phyloP scores from a whole-genome alignment of 2,113 vertebrate species.

The Ahaetulla prasina region DNA sequence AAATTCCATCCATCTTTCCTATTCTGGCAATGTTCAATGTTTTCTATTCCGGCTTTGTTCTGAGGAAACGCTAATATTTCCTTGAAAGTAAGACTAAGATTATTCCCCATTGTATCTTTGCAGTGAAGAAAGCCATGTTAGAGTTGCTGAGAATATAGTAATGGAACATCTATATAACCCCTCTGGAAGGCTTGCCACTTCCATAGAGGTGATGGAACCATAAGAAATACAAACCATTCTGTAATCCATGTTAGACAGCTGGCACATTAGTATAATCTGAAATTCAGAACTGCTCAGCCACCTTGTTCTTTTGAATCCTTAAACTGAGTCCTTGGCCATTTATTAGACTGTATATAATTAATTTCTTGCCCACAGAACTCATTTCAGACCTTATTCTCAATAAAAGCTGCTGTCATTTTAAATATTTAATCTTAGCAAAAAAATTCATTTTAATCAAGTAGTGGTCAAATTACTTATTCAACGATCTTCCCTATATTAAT shows the following conservation, averaged over 20 bases:
- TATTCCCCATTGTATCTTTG: neutral
- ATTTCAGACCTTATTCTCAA: neutral
- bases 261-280: neutral
- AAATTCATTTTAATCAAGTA: neutral
- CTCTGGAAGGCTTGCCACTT: neutral
- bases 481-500: neutral
- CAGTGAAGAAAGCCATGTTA: neutral
- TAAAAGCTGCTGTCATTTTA: neutral
- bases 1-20: neutral
- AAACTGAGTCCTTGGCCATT: neutral
- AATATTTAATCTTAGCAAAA: neutral
- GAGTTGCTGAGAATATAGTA: neutral
- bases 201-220: neutral
- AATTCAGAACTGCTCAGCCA: neutral
- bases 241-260: neutral
- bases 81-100: neutral
- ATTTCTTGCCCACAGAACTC: neutral
- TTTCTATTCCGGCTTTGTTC: neutral
- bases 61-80: neutral
- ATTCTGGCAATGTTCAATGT: neutral
- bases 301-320: neutral
- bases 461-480: neutral
- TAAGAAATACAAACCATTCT: neutral
- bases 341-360: neutral
- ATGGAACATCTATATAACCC: neutral